These are phyloP conservation scores for Mobula hypostoma DNA, from an alignment of 2,113 vertebrate species.

Conservation along the genomic window DNA sequence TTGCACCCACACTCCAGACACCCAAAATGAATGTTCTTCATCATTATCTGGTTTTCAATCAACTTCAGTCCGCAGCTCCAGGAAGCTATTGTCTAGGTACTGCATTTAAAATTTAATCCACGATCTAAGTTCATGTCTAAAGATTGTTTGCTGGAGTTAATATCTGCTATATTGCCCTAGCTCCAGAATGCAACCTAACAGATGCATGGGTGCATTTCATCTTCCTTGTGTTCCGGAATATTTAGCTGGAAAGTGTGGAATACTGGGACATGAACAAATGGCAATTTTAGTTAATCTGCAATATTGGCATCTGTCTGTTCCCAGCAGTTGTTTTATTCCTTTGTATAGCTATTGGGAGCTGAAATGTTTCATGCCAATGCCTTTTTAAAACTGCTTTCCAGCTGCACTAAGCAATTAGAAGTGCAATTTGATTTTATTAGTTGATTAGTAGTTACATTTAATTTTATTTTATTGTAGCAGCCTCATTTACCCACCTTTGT, in stretches of 20 bases:
- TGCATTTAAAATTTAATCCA: too few species aligned
- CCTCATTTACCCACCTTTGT: background rate
- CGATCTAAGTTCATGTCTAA: too few species aligned
- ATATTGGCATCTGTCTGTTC: slow-evolving; percentile 9
- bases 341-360: background rate
- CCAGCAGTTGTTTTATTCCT: slow-evolving; percentile 12
- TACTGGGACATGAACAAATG: background rate
- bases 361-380: background rate
- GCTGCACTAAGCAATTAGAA: slow-evolving; percentile 23
- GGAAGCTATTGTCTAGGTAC: too few species aligned
- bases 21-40: too few species aligned
- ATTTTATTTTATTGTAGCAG: slow-evolving; percentile 10
- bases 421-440: slow-evolving; percentile 29
- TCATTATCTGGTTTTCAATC: too few species aligned
- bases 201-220: background rate
- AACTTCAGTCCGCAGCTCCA: too few species aligned
- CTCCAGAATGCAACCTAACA: too few species aligned
- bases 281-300: slow-evolving; percentile 16
- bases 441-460: slow-evolving; percentile 11
- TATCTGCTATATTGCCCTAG: too few species aligned
- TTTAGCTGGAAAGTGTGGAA: background rate
- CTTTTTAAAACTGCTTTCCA: background rate
- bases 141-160: too few species aligned
- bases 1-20: too few species aligned
- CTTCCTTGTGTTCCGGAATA: background rate